Evolutionary conservation across 1,140 invertebrate species (phyloP).

Genomic region (Artemia franciscana): DNA sequence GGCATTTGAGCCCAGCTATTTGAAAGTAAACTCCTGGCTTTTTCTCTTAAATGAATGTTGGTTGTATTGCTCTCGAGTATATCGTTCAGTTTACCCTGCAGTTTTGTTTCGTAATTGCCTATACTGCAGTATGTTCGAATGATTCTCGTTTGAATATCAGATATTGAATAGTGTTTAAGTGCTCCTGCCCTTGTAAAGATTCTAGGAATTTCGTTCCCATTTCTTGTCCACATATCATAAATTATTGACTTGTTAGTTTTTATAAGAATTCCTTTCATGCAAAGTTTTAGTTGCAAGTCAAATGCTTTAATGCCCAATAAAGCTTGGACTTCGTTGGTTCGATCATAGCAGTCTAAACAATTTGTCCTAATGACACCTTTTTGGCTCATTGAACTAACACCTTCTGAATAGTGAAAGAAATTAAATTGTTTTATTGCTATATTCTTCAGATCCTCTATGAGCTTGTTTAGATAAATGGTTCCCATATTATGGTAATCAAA

Average conservation of each 20-base stretch:
- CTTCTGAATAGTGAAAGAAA: conserved; percentile 35
- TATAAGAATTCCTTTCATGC: conserved; percentile 7
- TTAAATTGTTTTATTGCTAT: conserved; percentile 40
- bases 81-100: conserved; percentile 92
- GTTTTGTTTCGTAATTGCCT: conserved; percentile 87
- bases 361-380: conserved; percentile 82
- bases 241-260: conserved; percentile 43
- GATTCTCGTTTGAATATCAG: conserved; percentile 12
- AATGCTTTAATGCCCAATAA: conserved; percentile 62
- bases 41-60: conserved; percentile 69
- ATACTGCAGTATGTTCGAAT: conserved; percentile 54
- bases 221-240: conserved; percentile 95
- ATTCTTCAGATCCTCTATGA: conserved; percentile 48
- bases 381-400: conserved; percentile 35
- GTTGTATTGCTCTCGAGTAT: conserved; percentile 71
- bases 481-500: conserved; percentile 47
- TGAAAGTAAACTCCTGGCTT: conserved; percentile 64
- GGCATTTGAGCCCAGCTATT: conserved; percentile 36
- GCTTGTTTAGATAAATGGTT: conserved; percentile 45
- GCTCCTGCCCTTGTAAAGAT: conserved; percentile 99
- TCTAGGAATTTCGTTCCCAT: conserved; percentile 96
- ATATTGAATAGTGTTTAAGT: conserved; percentile 84
- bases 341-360: conserved; percentile 91
- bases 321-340: conserved; percentile 93
- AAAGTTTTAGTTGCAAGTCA: conserved; percentile 5